Base-by-base conservation (phyloP, 2,797 vertebrate genomes). In the Chelmon rostratus region DNA sequence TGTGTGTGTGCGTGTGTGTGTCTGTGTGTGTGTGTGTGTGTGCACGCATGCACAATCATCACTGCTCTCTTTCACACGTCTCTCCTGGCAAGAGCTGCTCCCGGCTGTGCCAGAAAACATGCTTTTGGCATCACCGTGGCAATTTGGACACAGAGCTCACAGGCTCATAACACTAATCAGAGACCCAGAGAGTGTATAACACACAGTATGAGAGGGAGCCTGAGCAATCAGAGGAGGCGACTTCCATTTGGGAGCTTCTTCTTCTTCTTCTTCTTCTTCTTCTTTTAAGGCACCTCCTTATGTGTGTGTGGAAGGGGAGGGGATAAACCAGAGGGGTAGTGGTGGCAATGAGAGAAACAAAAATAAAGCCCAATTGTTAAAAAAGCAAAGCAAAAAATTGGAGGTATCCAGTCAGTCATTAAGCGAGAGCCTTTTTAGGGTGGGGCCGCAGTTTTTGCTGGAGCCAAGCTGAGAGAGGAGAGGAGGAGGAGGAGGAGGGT, bases 361-460 rank as follows among this genome's bases (percentile, higher is more conserved):
- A 78, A 80, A 73, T 46, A 50, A 74, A 83, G 53, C 46, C 58
- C 3, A 71, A 37, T 65, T 3, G 2, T 15, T 28, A 62, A 62
- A 66, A 78, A 19, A 52, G 46, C 6, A 31, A 73, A 54, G 64
- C 13, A 74, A 82, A 83, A 88, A 78, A 90, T 66, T 83, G 72
- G 79, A 88, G 81, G 83, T 80, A 72, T 94, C 89, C 84, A 90
- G 86, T 90, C 91, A 91, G 88, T 94, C 88, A 88, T 86, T 88
- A 81, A 84, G 81, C 73, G 66, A 76, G 52, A 79, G 47, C 42
- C 77, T 88, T 86, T 88, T 84, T 79, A 90, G 95, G 95, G 95
- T 95, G 95, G 94, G 95, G 95, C 89, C 78, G 91, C 79, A 75
- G 89, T 78, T 88, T 88, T 77, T 78, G 82, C 77, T 67, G 38